phyloP scores from a whole-genome alignment of 2,113 vertebrate genomes.

The Clarias macrocephalus region DNA sequence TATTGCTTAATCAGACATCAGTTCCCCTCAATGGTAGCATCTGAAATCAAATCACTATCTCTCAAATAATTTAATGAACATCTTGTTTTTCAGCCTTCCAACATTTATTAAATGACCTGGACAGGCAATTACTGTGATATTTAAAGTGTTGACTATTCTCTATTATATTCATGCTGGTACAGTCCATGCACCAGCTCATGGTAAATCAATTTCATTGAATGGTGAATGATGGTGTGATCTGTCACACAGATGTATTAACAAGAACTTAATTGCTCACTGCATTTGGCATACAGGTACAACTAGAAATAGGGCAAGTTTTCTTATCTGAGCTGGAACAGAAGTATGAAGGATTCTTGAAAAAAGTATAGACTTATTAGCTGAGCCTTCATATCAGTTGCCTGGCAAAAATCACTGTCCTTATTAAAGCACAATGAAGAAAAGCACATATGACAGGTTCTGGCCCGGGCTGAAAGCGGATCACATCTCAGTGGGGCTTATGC shows the following conservation, averaged over 20 bases:
- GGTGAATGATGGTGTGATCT: not conserved
- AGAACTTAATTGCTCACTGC: not conserved
- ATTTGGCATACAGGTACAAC: not conserved
- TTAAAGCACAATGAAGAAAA: constrained; percentile 59
- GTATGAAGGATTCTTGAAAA: not conserved
- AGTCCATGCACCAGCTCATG: not conserved
- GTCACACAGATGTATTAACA: not conserved
- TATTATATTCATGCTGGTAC: not conserved
- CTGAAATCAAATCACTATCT: not conserved
- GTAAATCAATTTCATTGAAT: not conserved
- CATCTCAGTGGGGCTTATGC: constrained; percentile 45
- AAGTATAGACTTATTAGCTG: not conserved
- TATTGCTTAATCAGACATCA: too few relatives aligned
- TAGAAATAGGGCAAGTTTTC: not conserved
- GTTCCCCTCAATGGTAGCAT: too few relatives aligned
- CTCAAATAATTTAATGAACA: not conserved
- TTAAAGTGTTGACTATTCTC: not conserved
- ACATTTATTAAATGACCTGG: not conserved
- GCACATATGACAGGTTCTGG: constrained; percentile 55
- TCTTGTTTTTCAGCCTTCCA: not conserved
- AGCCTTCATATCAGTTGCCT: constrained; percentile 64
- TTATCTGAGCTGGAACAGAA: not conserved
- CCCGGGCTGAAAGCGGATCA: constrained; percentile 52
- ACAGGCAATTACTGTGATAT: not conserved
- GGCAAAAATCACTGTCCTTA: constrained; percentile 68